Evolutionary conservation across 2,113 vertebrate genomes (phyloP), one percentile per base, ranked within the genome.

Genomic region (Ancistrus triradiatus): DNA sequence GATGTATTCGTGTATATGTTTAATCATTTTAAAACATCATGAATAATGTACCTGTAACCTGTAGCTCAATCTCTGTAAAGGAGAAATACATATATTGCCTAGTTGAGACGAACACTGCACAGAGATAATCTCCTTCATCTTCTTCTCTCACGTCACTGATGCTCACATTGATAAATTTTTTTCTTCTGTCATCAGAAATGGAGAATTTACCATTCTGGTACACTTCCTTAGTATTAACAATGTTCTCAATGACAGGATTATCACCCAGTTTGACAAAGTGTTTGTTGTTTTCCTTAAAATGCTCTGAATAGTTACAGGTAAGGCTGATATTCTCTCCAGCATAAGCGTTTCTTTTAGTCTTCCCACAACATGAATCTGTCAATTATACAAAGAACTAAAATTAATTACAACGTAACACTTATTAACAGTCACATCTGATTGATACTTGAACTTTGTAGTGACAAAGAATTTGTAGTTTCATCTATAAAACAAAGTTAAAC

Each of bases 321-420:
- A 63, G 24, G 10, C 33, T 42, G 10, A 51, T 19, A n/a, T 17
- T 63, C 18, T 51, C 19, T 3, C 48, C 60, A 15, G 9, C 3
- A 19, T 40, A 3, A 27, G 33, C 3, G 2, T 2, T 51, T 3
- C 40, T 9, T 25, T 55, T 15, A 19, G 49, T 6, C 24, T 0
- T 2, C n/a, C 40, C 42, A 9, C 42, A 56, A 27, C 31, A 63
- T 6, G 14, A 5, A 68, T 66, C 76, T 74, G 46, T 35, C 46
- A 63, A n/a, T n/a, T n/a, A n/a, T 2, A 33, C 60, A 6, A 50
- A 7, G 44, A 2, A 59, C 44, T 43, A n/a, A 14, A 59, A 28
- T 27, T 4, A 59, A 8, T 2, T 6, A 50, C n/a, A 2, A 5
- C 27, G n/a, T 1, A 14, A 8, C 11, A 42, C 33, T 10, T 38